Conservation (phyloP, 2,113 vertebrate genomes). For the Chinchilla lanigera region DNA sequence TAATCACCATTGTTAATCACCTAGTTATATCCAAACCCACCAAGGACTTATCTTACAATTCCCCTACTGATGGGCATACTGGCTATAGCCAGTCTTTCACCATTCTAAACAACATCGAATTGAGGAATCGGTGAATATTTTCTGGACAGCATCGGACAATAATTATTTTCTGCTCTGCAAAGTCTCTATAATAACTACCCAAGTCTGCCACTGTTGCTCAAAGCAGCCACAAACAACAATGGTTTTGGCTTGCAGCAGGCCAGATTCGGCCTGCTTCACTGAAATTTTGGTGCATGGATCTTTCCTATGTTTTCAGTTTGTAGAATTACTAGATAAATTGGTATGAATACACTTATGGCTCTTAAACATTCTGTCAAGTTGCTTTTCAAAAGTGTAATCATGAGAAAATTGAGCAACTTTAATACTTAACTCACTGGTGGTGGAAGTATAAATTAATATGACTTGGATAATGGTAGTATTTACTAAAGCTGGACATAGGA, state of each 20-base stretch:
- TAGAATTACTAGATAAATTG: conserved; percentile 30
- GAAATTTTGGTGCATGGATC: not conserved
- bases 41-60: not conserved
- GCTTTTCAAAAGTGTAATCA: conserved; percentile 44
- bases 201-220: not conserved
- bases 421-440: not conserved
- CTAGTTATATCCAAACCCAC: not conserved
- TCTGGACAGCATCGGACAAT: not conserved
- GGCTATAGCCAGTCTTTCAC: conserved; percentile 13
- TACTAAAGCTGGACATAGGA: not conserved
- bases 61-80: not conserved
- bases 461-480: not conserved
- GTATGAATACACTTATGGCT: not conserved
- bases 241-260: not conserved
- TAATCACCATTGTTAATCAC: not conserved
- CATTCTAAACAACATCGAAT: not conserved
- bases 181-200: not conserved
- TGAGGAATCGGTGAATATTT: not conserved
- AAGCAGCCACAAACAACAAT: not conserved
- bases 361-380: conserved; percentile 48
- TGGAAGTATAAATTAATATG: not conserved
- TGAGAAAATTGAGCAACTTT: not conserved
- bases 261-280: not conserved
- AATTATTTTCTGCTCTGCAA: not conserved
- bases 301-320: conserved; percentile 13